phyloP scores from a whole-genome alignment of 2,797 vertebrate genomes.

The Sebastes minor region DNA sequence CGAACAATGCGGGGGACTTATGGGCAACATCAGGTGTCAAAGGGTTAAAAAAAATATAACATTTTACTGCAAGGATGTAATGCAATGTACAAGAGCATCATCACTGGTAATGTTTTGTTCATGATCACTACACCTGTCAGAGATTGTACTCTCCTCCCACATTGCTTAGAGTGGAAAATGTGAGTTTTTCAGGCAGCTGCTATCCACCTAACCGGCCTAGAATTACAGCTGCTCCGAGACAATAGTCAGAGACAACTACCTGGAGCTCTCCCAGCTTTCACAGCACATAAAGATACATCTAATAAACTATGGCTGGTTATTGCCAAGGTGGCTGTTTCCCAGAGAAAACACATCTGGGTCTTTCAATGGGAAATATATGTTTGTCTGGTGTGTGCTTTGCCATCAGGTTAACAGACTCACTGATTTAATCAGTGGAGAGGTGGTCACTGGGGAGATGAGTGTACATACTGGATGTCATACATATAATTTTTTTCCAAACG shows the following conservation, averaged over 20 bases:
- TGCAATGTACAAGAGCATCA: neutral
- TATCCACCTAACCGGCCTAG: constrained; percentile 59
- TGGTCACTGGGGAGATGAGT: constrained; percentile 1
- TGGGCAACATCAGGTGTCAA: neutral
- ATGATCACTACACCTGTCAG: neutral
- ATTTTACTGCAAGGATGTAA: neutral
- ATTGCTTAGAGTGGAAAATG: constrained; percentile 20
- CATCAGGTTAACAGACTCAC: constrained; percentile 40
- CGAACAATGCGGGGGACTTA: neutral
- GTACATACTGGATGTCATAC: constrained; percentile 7
- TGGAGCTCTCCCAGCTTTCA: constrained; percentile 58
- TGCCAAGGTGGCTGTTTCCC: constrained; percentile 57
- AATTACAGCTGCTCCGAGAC: constrained; percentile 63
- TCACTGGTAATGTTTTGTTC: neutral
- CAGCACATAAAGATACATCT: constrained; percentile 71
- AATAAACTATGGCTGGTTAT: constrained; percentile 70
- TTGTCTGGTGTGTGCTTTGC: constrained; percentile 38
- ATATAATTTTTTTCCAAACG: constrained; percentile 22
- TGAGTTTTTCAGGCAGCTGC: constrained; percentile 29
- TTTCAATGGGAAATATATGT: constrained; percentile 50
- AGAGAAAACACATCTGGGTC: constrained; percentile 47
- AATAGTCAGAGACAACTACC: constrained; percentile 53
- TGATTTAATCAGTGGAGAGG: constrained; percentile 53
- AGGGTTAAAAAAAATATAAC: neutral
- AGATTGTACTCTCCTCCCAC: neutral